Evolutionary conservation across 2,888 invertebrate species (phyloP), one percentile per base, ranked within the genome.

Genomic region (Acanthococcus lagerstroemiae): DNA sequence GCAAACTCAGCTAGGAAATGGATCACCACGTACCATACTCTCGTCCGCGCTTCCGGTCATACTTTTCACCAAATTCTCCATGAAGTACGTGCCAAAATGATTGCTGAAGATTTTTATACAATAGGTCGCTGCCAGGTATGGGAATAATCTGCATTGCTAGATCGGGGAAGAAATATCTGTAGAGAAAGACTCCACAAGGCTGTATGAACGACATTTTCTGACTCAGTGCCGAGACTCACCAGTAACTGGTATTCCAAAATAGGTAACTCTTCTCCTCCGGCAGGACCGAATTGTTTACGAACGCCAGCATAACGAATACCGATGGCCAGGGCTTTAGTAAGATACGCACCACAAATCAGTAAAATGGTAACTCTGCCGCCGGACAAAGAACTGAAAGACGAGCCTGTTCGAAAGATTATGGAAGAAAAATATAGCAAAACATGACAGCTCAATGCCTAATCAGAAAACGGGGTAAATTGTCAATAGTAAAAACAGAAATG

Each of bases 361-460:
- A 83, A 86, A 67, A 90, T 89, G 6, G 85, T 86, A 56, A 90
- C 82, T 60, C 88, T 81, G 70, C 92, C 94, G 58, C 88, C 86
- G 0, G 93, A 94, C 70, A 95, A 79, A 70, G 88, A 89, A 72
- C 93, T 93, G 50, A 94, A 78, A 0, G 90, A 88, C 0, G 89
- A 88, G 0, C 88, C 77, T 77, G n/a, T n/a, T n/a, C n/a, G n/a
- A n/a, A n/a, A n/a, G n/a, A n/a, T n/a, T n/a, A n/a, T n/a, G n/a
- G n/a, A n/a, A n/a, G n/a, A n/a, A n/a, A n/a, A n/a, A n/a, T n/a
- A n/a, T n/a, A n/a, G n/a, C n/a, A n/a, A n/a, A n/a, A n/a, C n/a
- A n/a, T n/a, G n/a, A n/a, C n/a, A n/a, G n/a, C n/a, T n/a, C n/a
- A n/a, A n/a, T n/a, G n/a, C n/a, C n/a, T n/a, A n/a, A n/a, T n/a